Conservation (phyloP, 2,113 vertebrate species). For the Pogona vitticeps region DNA sequence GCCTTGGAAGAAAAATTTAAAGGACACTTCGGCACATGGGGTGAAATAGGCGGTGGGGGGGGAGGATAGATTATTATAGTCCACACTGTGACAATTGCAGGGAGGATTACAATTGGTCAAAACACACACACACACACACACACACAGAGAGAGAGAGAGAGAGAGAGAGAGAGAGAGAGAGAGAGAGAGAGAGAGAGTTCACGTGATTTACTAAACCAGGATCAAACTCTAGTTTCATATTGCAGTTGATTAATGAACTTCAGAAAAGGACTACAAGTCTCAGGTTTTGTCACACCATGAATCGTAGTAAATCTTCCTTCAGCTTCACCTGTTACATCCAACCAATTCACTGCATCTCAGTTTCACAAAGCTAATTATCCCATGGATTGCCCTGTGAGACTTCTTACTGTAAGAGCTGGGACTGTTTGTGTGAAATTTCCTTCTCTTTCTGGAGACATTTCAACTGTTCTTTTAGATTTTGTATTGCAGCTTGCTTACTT, state of each 20-base stretch:
- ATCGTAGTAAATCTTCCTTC: constrained; percentile 19
- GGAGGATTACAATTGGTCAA: no score
- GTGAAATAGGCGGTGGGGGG: no score
- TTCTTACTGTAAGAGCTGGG: constrained; percentile 80
- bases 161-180: not conserved
- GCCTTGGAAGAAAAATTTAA: no score
- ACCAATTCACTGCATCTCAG: not conserved
- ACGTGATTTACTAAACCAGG: constrained; percentile 13
- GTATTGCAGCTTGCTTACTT: constrained; percentile 72
- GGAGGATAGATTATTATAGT: no score
- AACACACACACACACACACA: no score
- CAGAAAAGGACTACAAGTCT: no score
- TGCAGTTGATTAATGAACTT: no score
- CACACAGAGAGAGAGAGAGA: no score
- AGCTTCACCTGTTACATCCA: constrained; percentile 12
- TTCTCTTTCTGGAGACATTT: constrained; percentile 71
- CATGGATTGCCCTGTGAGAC: not conserved
- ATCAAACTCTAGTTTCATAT: no score
- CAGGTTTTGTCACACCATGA: no score
- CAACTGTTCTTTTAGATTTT: constrained; percentile 64
- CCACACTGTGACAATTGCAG: no score
- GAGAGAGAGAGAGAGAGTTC: not conserved
- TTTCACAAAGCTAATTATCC: not conserved
- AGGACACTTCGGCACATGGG: no score
- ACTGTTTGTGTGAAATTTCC: constrained; percentile 66